A percentile compares a stretch with the other conserved stretches of the same genome.
Evolutionary conservation across 2,888 invertebrate species (phyloP).

Genomic region (Pristionchus japonicus): DNA sequence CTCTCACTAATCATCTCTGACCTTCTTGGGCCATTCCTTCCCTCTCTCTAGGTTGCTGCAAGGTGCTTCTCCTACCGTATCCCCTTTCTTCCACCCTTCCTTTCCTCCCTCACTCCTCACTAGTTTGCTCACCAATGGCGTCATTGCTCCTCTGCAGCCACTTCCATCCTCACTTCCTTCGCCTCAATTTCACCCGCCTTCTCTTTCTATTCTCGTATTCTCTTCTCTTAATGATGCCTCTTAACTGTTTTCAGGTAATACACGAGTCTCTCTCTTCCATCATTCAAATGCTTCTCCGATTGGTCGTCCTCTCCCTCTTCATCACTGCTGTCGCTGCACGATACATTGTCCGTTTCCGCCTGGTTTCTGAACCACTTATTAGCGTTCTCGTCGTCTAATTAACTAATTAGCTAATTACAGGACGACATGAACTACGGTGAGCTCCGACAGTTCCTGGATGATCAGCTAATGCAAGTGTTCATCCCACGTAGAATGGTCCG

Average conservation of each 20-base stretch:
- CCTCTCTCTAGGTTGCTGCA: background rate
- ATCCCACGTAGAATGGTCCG: conserved; percentile 32
- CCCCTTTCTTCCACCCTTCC: background rate
- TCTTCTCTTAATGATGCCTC: background rate
- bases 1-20: conserved; percentile 15
- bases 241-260: conserved; percentile 36
- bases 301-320: conserved; percentile 38
- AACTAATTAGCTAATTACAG: background rate
- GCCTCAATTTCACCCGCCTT: background rate
- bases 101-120: background rate
- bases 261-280: background rate
- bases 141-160: background rate
- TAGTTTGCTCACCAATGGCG: conserved; percentile 6
- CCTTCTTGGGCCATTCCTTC: background rate
- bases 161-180: conserved; percentile 28
- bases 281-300: conserved; percentile 21
- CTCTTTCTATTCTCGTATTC: conserved; percentile 7
- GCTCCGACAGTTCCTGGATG: conserved; percentile 26
- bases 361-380: no score
- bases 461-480: conserved; percentile 45
- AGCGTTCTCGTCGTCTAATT: background rate
- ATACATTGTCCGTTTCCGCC: conserved; percentile 27
- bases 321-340: conserved; percentile 18
- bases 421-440: conserved; percentile 2
- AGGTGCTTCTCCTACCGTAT: background rate